Conservation (phyloP, 2,113 vertebrate species). For the Archocentrus centrarchus region DNA sequence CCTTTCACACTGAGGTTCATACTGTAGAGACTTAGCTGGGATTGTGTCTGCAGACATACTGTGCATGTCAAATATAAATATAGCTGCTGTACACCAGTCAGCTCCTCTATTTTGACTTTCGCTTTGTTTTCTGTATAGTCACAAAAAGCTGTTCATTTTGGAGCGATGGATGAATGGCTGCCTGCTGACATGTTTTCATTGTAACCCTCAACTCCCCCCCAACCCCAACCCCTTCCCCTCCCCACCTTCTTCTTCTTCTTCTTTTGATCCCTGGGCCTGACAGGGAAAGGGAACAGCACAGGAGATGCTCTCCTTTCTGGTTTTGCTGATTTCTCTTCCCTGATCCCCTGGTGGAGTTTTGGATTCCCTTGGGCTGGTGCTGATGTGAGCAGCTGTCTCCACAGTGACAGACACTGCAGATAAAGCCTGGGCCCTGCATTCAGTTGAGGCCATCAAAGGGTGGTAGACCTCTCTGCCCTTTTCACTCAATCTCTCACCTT, state of each 20-base stretch:
- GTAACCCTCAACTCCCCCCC: neutral
- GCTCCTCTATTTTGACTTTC: conserved; percentile 9
- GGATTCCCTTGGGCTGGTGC: conserved; percentile 70
- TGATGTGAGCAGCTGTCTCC: conserved; percentile 80
- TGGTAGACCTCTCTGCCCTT: conserved; percentile 53
- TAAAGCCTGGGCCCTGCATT: conserved; percentile 61
- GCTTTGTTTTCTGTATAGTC: neutral
- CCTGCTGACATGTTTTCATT: conserved; percentile 18
- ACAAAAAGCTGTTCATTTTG: conserved; percentile 9
- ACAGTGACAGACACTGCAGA: conserved; percentile 76
- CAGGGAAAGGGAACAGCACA: conserved; percentile 26
- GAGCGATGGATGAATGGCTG: conserved; percentile 40
- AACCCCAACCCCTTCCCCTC: fast-evolving
- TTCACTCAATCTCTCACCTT: conserved; percentile 46
- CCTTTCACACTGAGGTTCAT: conserved; percentile 34
- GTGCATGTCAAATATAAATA: conserved; percentile 50
- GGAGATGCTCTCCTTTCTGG: conserved; percentile 52
- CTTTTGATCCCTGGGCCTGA: conserved; percentile 50
- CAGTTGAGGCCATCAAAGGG: conserved; percentile 68
- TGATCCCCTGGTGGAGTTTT: conserved; percentile 28
- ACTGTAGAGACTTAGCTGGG: conserved; percentile 28
- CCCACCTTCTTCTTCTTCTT: neutral
- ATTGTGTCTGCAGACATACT: conserved; percentile 27
- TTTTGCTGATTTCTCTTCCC: conserved; percentile 36
- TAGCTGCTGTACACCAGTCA: conserved; percentile 5